Evolutionary conservation across 2,797 vertebrate species (phyloP).

Genomic region (Carduelis carduelis): DNA sequence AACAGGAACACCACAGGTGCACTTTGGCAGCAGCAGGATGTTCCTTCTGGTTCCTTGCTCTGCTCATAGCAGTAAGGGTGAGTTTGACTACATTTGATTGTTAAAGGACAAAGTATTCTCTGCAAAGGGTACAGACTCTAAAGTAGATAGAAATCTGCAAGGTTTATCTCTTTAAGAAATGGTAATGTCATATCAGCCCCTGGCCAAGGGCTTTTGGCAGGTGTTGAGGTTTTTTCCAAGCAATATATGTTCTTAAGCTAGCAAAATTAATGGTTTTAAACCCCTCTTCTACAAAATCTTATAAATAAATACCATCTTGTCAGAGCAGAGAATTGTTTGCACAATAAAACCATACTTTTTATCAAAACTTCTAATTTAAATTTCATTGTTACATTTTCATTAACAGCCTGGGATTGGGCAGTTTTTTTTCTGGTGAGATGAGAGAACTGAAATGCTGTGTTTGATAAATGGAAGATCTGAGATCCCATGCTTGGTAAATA

Average conservation of each 20-base stretch:
- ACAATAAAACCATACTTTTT: not conserved
- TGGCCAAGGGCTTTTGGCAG: not conserved
- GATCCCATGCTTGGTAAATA: not conserved
- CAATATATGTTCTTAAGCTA: not conserved
- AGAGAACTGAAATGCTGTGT: not conserved
- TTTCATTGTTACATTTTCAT: not conserved
- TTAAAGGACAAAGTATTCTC: not conserved
- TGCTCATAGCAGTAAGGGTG: not conserved
- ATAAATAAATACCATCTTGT: not conserved
- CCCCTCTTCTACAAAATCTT: not conserved
- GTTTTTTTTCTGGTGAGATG: not conserved
- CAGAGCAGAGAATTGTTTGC: not conserved
- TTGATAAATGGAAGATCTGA: not conserved
- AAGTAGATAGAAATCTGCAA: not conserved
- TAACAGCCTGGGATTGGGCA: not conserved
- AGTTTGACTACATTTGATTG: not conserved
- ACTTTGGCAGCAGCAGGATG: accelerated
- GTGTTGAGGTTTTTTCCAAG: not conserved
- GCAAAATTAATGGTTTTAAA: not conserved
- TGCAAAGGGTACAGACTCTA: not conserved
- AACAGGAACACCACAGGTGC: not conserved
- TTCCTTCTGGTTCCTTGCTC: not conserved
- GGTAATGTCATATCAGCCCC: not conserved
- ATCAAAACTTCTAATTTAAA: not conserved
- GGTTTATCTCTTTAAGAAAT: not conserved